Evolutionary conservation across 2,888 invertebrate genomes (phyloP).

Genomic region (Diarsia brunnea): DNA sequence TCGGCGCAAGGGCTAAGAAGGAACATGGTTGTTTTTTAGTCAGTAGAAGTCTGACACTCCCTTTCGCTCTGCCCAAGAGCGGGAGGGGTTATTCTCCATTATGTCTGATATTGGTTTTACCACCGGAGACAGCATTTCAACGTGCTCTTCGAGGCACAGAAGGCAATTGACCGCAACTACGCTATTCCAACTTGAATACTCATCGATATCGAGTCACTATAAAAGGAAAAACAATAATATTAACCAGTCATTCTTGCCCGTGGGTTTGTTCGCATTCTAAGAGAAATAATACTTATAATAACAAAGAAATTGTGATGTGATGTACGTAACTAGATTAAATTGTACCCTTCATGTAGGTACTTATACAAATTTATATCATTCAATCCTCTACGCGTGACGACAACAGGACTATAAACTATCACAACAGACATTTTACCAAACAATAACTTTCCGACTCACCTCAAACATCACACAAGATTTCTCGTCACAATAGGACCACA

Average conservation of each 20-base stretch:
- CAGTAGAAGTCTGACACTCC: too few species aligned
- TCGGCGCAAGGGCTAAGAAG: too few species aligned
- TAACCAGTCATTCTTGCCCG: not conserved
- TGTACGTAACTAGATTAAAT: too few species aligned
- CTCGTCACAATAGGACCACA: slow-evolving; percentile 24
- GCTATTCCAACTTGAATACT: not conserved
- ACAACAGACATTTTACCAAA: slow-evolving; percentile 11
- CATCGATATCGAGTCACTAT: not conserved
- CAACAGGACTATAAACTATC: not conserved
- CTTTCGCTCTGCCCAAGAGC: too few species aligned
- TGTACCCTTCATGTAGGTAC: too few species aligned
- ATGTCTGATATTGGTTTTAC: slow-evolving; percentile 8
- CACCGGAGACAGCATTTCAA: not conserved
- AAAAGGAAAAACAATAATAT: not conserved
- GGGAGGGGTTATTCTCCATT: too few species aligned
- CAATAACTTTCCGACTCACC: slow-evolving; percentile 16
- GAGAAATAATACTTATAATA: not conserved
- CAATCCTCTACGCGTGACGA: not conserved
- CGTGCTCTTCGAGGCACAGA: not conserved
- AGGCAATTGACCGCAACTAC: slow-evolving; percentile 18
- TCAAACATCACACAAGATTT: slow-evolving; percentile 18
- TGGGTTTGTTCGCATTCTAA: not conserved
- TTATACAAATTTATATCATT: not conserved
- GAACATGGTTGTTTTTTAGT: too few species aligned
- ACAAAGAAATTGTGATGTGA: too few species aligned